Evolutionary conservation across 1,140 invertebrate species (phyloP).

Genomic region (Halotydeus destructor): DNA sequence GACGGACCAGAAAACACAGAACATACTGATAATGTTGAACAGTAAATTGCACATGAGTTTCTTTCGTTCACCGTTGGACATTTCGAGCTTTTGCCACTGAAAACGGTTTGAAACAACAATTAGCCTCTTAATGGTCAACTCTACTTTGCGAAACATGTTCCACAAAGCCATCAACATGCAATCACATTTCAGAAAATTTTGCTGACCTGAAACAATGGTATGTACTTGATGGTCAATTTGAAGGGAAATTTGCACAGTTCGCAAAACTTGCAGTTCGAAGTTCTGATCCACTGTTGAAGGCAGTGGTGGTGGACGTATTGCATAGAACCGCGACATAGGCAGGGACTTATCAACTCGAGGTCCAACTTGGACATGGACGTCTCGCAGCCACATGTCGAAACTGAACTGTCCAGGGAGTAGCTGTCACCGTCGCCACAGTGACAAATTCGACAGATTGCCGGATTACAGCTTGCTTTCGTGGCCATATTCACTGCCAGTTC

Average conservation of each 20-base stretch:
- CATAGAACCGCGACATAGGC: constrained; percentile 69
- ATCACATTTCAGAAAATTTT: too few relatives aligned
- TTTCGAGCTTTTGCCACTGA: constrained; percentile 80
- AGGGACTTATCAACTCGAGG: constrained; percentile 67
- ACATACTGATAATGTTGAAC: constrained; percentile 78
- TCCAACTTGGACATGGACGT: neutral
- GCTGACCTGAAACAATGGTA: constrained; percentile 75
- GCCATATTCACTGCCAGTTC: too few relatives aligned
- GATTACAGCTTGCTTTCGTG: too few relatives aligned
- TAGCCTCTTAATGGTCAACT: too few relatives aligned
- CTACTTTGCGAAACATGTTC: too few relatives aligned
- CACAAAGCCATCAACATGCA: too few relatives aligned
- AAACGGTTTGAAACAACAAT: too few relatives aligned
- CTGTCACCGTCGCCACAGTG: constrained; percentile 10
- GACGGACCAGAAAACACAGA: constrained; percentile 87
- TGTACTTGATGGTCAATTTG: constrained; percentile 86
- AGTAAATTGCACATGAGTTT: constrained; percentile 73
- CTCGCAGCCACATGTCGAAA: too few relatives aligned
- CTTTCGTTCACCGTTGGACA: constrained; percentile 69
- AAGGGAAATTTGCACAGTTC: constrained; percentile 93
- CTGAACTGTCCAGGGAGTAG: constrained; percentile 3
- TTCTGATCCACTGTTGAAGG: constrained; percentile 88
- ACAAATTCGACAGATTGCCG: constrained; percentile 14
- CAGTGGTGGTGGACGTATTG: constrained; percentile 83
- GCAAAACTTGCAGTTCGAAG: constrained; percentile 75